Evolutionary conservation across 2,888 invertebrate species (phyloP).

Genomic region (Torymus auratus): DNA sequence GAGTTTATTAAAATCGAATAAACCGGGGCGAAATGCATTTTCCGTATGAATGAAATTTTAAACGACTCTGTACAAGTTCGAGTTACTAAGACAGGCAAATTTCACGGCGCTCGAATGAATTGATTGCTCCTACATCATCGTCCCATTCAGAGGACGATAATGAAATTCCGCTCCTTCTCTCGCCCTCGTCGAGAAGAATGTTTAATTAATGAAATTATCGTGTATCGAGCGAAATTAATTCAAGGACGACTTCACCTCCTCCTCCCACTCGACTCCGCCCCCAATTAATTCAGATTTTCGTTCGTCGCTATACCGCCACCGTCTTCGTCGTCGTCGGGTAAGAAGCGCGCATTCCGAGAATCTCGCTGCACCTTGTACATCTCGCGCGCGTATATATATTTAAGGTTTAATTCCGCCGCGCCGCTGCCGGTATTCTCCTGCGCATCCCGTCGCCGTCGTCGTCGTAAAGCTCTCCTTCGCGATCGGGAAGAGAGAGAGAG

Average conservation of each 20-base stretch:
- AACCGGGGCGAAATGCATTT: too few relatives aligned
- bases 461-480: background rate
- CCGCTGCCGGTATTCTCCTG: background rate
- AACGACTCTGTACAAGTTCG: too few relatives aligned
- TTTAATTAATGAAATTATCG: conserved; percentile 43
- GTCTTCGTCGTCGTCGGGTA: too few relatives aligned
- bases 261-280: background rate
- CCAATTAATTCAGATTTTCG: conserved; percentile 44
- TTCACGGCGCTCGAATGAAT: too few relatives aligned
- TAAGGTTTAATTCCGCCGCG: conserved; percentile 20
- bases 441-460: background rate
- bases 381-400: conserved; percentile 14
- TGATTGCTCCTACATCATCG: too few relatives aligned
- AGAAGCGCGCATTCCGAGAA: conserved; percentile 19
- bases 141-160: background rate
- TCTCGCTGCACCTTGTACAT: conserved; percentile 5
- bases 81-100: too few relatives aligned
- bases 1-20: too few relatives aligned
- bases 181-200: background rate
- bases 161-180: conserved; percentile 11
- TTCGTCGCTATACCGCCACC: background rate
- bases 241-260: background rate
- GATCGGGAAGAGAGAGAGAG: conserved; percentile 22
- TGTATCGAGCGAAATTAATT: conserved; percentile 38
- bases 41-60: too few relatives aligned